phyloP scores from a whole-genome alignment of 2,797 vertebrate genomes.

The Fratercula arctica region DNA sequence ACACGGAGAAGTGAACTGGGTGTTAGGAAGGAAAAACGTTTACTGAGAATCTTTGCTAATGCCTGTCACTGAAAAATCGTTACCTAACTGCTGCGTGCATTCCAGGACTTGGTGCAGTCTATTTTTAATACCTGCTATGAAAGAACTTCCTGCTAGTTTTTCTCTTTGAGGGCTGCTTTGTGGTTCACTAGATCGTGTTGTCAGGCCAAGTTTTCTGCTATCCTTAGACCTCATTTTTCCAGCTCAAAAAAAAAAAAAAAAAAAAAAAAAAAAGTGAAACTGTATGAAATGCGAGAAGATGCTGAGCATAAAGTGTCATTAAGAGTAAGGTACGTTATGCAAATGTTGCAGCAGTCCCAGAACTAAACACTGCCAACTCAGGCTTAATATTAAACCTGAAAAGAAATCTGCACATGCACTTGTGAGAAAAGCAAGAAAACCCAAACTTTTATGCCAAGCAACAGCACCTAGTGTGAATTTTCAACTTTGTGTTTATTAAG shows the following conservation, averaged over 20 bases:
- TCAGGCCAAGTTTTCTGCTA: neutral
- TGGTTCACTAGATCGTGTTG: conserved; percentile 10
- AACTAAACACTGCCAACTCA: neutral
- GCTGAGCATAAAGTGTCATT: neutral
- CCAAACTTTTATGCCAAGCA: neutral
- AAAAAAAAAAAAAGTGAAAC: neutral
- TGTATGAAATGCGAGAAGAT: neutral
- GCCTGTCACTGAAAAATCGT: conserved; percentile 46
- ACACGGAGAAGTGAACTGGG: neutral
- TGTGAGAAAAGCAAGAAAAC: neutral
- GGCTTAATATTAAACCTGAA: neutral
- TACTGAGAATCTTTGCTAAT: conserved; percentile 50
- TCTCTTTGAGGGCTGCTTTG: conserved; percentile 46
- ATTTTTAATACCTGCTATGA: conserved; percentile 64
- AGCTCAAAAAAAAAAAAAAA: neutral
- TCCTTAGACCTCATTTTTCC: neutral
- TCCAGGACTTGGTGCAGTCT: conserved; percentile 56
- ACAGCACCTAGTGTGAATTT: neutral
- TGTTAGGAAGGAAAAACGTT: conserved; percentile 32
- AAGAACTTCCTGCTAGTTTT: conserved; percentile 67
- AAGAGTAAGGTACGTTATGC: neutral
- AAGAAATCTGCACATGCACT: neutral
- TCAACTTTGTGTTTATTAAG: neutral
- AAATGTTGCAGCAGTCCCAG: neutral
- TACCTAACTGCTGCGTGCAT: conserved; percentile 47